Percentiles rank a stretch among this genome's conserved stretches.
These are phyloP conservation scores for Zaprionus capensis DNA, from an alignment of 1,140 invertebrate genomes.

Conservation along the genomic window DNA sequence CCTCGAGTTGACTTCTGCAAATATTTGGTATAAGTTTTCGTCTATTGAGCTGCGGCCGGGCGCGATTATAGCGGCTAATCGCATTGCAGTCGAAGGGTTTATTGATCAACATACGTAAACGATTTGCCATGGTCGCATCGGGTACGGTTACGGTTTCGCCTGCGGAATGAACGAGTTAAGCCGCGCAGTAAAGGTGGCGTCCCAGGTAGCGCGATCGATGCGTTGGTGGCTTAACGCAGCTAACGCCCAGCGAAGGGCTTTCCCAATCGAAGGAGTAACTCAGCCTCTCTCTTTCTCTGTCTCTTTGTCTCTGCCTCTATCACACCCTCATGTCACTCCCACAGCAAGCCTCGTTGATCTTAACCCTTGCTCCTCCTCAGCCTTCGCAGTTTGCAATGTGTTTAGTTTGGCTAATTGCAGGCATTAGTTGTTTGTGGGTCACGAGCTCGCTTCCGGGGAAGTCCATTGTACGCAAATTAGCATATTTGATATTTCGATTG, in stretches of 20 bases:
- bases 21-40: slow-evolving; percentile 74
- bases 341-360: slow-evolving; percentile 52
- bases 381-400: slow-evolving; percentile 16
- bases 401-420: slow-evolving; percentile 74
- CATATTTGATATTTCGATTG: slow-evolving; percentile 66
- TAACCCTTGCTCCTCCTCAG: slow-evolving; percentile 52
- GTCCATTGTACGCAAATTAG: slow-evolving; percentile 69
- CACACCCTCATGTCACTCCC: slow-evolving; percentile 14
- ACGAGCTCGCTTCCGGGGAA: slow-evolving; percentile 60
- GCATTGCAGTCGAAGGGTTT: slow-evolving; percentile 64
- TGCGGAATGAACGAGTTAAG: slow-evolving; percentile 28
- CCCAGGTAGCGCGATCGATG: slow-evolving; percentile 54
- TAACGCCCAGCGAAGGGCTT: slow-evolving; percentile 63
- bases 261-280: slow-evolving; percentile 36
- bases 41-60: slow-evolving; percentile 42
- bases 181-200: slow-evolving; percentile 20
- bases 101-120: slow-evolving; percentile 81
- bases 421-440: slow-evolving; percentile 82
- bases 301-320: neutral
- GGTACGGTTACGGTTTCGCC: slow-evolving; percentile 2
- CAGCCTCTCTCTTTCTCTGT: neutral
- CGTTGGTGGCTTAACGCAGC: slow-evolving; percentile 69
- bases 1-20: slow-evolving; percentile 70
- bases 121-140: slow-evolving; percentile 59
- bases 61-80: slow-evolving; percentile 78